Evolutionary conservation across 2,888 invertebrate species (phyloP).

Genomic region (Hypomecis atomaria): DNA sequence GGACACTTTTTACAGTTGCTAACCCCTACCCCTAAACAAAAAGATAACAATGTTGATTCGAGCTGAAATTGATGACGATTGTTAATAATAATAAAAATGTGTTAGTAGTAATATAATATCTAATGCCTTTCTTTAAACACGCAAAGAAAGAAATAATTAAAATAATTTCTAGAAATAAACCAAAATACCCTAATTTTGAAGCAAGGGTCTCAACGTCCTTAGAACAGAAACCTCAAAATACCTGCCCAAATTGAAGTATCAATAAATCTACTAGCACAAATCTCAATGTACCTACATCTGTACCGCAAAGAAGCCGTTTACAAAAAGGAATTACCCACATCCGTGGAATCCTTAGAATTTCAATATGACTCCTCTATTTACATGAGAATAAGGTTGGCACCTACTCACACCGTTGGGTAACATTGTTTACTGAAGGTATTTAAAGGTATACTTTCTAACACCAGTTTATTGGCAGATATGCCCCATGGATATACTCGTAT

Average conservation of each 20-base stretch:
- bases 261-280: conserved; percentile 24
- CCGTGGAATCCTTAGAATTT: conserved; percentile 73
- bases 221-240: conserved; percentile 4
- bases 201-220: not conserved
- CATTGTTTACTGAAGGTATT: not conserved
- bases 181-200: not conserved
- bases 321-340: conserved; percentile 70
- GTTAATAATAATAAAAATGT: no score
- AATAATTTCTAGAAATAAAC: no score
- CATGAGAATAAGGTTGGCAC: conserved; percentile 63
- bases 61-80: no score
- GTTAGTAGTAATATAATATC: no score
- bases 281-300: conserved; percentile 35
- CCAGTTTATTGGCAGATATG: no score
- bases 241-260: conserved; percentile 10
- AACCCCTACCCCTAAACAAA: no score
- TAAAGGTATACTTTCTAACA: no score
- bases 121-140: no score
- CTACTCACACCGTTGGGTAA: conserved; percentile 49
- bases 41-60: no score
- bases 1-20: no score
- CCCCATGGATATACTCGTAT: no score
- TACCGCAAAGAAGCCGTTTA: conserved; percentile 58
- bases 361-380: conserved; percentile 76
- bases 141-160: no score